Evolutionary conservation across 1,140 invertebrate genomes (phyloP).

Genomic region (Lucilia sericata): DNA sequence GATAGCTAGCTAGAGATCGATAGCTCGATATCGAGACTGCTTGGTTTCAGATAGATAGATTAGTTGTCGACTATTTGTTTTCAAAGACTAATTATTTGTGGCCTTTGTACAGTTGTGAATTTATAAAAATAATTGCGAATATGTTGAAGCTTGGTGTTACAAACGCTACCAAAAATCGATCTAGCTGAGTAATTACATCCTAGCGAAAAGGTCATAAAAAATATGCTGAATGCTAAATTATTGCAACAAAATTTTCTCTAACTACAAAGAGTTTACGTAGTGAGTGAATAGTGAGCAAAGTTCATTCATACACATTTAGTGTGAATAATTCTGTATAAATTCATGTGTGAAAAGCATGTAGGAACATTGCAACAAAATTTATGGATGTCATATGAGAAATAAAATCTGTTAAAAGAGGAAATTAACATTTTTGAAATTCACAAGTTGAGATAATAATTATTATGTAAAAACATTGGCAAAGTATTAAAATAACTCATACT

Average conservation of each 20-base stretch:
- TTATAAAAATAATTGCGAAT: no score
- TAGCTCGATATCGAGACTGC: no score
- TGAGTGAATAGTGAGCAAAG: background rate
- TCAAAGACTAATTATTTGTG: no score
- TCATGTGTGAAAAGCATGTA: background rate
- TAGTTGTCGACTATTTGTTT: no score
- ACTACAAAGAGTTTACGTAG: background rate
- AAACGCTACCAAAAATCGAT: no score
- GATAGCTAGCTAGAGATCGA: no score
- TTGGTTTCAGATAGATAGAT: no score
- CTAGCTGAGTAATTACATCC: no score
- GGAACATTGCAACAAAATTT: background rate
- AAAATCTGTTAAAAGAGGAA: background rate
- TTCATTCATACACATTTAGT: background rate
- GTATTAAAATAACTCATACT: background rate
- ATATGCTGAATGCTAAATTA: background rate
- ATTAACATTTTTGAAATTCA: constrained; percentile 6
- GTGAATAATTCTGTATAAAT: background rate
- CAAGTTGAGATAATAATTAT: background rate
- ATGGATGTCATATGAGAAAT: background rate
- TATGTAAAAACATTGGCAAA: background rate
- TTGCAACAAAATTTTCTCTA: background rate
- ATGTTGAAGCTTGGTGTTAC: no score
- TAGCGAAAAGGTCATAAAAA: background rate
- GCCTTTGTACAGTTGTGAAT: no score